Evolutionary conservation across 1,140 invertebrate genomes (phyloP).

Genomic region (Drosophila carrolli): DNA sequence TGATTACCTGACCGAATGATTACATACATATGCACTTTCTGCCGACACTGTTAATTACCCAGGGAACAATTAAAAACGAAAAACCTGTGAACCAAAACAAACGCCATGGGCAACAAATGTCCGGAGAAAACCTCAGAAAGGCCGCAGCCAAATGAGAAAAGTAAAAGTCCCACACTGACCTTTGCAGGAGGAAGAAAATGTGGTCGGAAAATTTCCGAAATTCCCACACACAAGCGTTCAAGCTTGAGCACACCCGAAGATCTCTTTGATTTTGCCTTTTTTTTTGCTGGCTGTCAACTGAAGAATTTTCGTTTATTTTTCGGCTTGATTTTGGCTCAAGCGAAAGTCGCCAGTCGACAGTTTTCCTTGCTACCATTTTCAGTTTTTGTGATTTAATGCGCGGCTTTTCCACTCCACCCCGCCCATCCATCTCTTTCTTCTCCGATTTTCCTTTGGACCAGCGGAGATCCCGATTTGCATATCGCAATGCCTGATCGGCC

Average conservation of each 20-base stretch:
- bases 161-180: constrained; percentile 60
- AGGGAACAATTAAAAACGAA: constrained; percentile 42
- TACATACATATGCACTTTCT: constrained; percentile 34
- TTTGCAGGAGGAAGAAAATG: constrained; percentile 46
- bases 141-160: constrained; percentile 39
- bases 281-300: constrained; percentile 49
- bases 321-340: constrained; percentile 50
- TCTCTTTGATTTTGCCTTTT: constrained; percentile 44
- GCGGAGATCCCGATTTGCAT: constrained; percentile 64
- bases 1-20: constrained; percentile 21
- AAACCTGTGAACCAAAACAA: constrained; percentile 25
- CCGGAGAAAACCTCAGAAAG: constrained; percentile 18
- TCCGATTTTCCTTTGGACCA: constrained; percentile 24
- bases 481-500: constrained; percentile 66
- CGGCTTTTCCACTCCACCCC: constrained; percentile 43
- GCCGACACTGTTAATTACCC: constrained; percentile 29
- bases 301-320: constrained; percentile 50
- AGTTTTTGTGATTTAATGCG: constrained; percentile 72
- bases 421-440: constrained; percentile 14
- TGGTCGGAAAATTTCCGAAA: constrained; percentile 45
- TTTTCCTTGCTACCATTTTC: constrained; percentile 66
- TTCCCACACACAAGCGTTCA: constrained; percentile 47
- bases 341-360: constrained; percentile 56
- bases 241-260: constrained; percentile 32
- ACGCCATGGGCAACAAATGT: constrained; percentile 13